Conservation (phyloP, 1,140 invertebrate genomes). For the Cotesia vestalis region DNA sequence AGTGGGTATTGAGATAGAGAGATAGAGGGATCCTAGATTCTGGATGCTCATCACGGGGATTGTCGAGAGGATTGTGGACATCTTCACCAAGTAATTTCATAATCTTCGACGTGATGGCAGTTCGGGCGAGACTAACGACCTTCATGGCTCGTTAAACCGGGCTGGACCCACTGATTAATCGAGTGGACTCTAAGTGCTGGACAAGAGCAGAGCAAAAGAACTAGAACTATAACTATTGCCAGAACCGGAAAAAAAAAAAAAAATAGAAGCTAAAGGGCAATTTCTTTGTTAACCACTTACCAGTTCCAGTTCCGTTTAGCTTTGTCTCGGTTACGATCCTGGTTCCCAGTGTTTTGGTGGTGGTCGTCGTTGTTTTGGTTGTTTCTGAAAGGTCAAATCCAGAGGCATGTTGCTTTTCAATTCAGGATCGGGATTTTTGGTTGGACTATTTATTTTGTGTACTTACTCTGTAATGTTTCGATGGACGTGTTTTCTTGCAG, state of each 20-base stretch:
- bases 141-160: conserved; percentile 27
- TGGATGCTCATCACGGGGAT: conserved; percentile 1
- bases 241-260: too few relatives aligned
- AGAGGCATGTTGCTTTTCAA: conserved; percentile 11
- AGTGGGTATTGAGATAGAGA: too few relatives aligned
- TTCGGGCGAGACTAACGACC: conserved; percentile 26
- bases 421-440: conserved; percentile 6
- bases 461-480: conserved; percentile 61
- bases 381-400: conserved; percentile 49
- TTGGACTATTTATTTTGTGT: not conserved
- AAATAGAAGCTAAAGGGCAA: too few relatives aligned
- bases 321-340: conserved; percentile 50
- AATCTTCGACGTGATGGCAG: conserved; percentile 33
- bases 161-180: not conserved
- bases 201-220: too few relatives aligned
- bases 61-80: conserved; percentile 21
- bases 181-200: too few relatives aligned
- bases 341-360: conserved; percentile 51
- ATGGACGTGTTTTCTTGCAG: conserved; percentile 60
- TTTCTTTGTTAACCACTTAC: conserved; percentile 44
- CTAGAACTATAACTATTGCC: too few relatives aligned
- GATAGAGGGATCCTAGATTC: conserved; percentile 9
- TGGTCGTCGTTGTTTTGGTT: conserved; percentile 48
- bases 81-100: conserved; percentile 35
- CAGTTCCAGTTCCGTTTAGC: conserved; percentile 58